Evolutionary conservation across 2,113 vertebrate species (phyloP).

Genomic region (Scartelaos histophorus): DNA sequence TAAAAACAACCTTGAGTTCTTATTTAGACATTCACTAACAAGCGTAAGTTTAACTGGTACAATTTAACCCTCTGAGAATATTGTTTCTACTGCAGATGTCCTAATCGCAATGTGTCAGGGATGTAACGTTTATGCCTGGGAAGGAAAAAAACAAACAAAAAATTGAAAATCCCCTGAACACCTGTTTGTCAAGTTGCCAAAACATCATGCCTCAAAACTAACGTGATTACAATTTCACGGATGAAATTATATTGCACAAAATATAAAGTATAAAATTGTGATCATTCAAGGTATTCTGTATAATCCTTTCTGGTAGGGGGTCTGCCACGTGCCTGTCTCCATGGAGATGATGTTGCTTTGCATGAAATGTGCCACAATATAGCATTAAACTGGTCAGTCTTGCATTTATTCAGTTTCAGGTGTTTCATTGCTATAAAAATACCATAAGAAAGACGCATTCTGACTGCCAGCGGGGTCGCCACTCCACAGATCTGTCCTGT

Average conservation of each 20-base stretch:
- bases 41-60: conserved; percentile 12
- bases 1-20: conserved; percentile 46
- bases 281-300: too few relatives aligned
- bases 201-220: not conserved
- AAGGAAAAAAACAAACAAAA: not conserved
- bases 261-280: not conserved
- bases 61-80: conserved; percentile 9
- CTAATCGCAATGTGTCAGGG: not conserved
- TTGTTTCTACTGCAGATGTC: not conserved
- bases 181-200: not conserved
- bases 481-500: too few relatives aligned
- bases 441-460: too few relatives aligned
- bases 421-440: not conserved
- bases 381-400: not conserved
- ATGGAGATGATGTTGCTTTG: too few relatives aligned
- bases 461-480: too few relatives aligned
- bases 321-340: too few relatives aligned
- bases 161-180: not conserved
- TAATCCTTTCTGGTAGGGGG: not conserved
- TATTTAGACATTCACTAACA: conserved; percentile 31
- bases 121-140: not conserved
- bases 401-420: not conserved
- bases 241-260: not conserved
- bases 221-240: not conserved
- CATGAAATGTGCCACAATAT: too few relatives aligned